Evolutionary conservation across 2,888 invertebrate species (phyloP).

Genomic region (Biston betularia): DNA sequence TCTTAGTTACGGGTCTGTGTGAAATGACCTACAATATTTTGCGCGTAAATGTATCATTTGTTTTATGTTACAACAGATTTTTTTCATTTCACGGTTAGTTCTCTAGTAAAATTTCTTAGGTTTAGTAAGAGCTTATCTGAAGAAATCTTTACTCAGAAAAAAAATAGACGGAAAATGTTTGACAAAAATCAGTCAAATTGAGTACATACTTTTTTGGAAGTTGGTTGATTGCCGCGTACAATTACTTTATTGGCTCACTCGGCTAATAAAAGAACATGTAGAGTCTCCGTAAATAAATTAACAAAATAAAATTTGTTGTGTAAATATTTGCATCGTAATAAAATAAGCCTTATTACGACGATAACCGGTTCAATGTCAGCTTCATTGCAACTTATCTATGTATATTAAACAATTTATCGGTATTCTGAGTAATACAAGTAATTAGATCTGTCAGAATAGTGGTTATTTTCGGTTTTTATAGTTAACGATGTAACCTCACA

Average conservation of each 20-base stretch:
- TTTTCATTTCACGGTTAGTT: too few species aligned
- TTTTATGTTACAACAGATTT: too few species aligned
- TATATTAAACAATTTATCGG: constrained; percentile 2
- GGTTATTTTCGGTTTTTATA: constrained; percentile 20
- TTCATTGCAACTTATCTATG: constrained; percentile 15
- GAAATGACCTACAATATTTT: too few species aligned
- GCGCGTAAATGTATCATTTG: too few species aligned
- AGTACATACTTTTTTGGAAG: too few species aligned
- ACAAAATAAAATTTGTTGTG: background rate
- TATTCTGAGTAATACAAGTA: background rate
- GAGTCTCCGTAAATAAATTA: constrained; percentile 7
- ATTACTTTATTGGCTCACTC: background rate
- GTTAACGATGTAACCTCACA: constrained; percentile 16
- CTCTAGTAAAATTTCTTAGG: too few species aligned
- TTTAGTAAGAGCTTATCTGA: too few species aligned
- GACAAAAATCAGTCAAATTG: too few species aligned
- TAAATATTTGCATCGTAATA: constrained; percentile 10
- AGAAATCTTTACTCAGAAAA: too few species aligned
- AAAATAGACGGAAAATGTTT: too few species aligned
- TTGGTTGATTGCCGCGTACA: background rate
- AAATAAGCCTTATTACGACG: background rate
- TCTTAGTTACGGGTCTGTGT: too few species aligned
- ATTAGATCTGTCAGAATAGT: constrained; percentile 7
- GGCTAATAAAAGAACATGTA: background rate
- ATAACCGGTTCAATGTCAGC: constrained; percentile 14